Evolutionary conservation across 2,888 invertebrate species (phyloP).

Genomic region (Cheilosia vulpina): DNA sequence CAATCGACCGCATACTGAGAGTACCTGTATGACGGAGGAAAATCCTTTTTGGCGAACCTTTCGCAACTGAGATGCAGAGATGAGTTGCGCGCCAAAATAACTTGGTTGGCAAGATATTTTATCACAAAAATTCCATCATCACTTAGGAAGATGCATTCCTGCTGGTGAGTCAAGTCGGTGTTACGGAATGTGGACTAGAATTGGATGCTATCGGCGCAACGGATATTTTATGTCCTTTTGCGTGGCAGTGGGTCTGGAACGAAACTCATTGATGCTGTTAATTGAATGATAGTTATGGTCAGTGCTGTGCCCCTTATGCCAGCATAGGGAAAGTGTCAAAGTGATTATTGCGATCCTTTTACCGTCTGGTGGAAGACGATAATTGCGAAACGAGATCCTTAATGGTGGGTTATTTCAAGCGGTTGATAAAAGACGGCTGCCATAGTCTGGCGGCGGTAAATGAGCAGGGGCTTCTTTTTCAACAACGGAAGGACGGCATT

Average conservation of each 20-base stretch:
- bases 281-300: constrained; percentile 25
- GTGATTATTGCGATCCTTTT: constrained; percentile 30
- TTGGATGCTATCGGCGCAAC: constrained; percentile 18
- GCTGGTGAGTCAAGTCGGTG: constrained; percentile 11
- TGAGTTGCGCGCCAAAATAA: constrained; percentile 66
- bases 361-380: background rate
- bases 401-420: constrained; percentile 7
- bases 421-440: background rate
- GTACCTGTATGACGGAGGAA: constrained; percentile 48
- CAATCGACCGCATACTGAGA: constrained; percentile 65
- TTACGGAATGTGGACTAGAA: constrained; percentile 27
- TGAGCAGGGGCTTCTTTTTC: no score
- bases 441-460: no score
- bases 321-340: constrained; percentile 36
- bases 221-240: constrained; percentile 31
- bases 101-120: constrained; percentile 27
- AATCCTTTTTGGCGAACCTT: constrained; percentile 34
- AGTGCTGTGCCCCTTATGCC: background rate
- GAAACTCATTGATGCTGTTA: constrained; percentile 45
- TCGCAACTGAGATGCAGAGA: background rate
- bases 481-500: no score
- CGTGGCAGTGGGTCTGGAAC: background rate
- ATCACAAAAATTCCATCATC: constrained; percentile 19
- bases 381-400: constrained; percentile 34
- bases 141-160: constrained; percentile 21